These are phyloP conservation scores for Fistularia tabacaria DNA, from an alignment of 2,797 vertebrate genomes.

Conservation along the genomic window DNA sequence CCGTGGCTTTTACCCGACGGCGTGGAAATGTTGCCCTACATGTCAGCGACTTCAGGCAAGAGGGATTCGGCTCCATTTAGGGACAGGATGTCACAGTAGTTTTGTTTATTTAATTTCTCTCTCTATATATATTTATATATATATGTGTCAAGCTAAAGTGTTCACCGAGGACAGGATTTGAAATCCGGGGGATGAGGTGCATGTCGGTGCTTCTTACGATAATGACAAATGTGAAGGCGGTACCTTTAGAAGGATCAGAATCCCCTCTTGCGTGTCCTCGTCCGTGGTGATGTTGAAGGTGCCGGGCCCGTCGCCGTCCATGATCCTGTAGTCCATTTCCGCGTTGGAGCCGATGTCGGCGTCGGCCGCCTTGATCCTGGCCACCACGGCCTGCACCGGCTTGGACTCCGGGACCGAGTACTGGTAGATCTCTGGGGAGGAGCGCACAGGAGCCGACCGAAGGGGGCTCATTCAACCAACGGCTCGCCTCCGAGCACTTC, in stretches of 20 bases:
- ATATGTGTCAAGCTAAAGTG: too few species aligned
- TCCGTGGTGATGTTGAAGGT: conserved; percentile 90
- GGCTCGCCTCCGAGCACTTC: conserved; percentile 26
- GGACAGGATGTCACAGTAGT: too few species aligned
- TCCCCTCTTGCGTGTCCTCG: conserved; percentile 89
- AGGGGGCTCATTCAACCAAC: conserved; percentile 31
- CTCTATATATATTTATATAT: too few species aligned
- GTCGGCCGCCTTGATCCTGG: conserved; percentile 89
- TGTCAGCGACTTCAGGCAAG: conserved; percentile 5
- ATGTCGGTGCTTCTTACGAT: too few species aligned
- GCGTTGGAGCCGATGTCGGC: conserved; percentile 89
- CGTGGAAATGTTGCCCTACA: background rate
- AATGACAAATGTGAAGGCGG: background rate
- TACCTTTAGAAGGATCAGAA: conserved; percentile 90
- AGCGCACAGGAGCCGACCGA: conserved; percentile 24
- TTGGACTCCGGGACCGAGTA: conserved; percentile 89
- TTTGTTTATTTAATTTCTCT: too few species aligned
- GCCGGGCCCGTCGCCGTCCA: conserved; percentile 85
- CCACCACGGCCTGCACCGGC: conserved; percentile 85
- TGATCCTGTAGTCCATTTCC: conserved; percentile 94
- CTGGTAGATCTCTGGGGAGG: conserved; percentile 84
- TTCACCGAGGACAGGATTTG: too few species aligned
- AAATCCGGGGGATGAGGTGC: too few species aligned
- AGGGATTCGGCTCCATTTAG: background rate
- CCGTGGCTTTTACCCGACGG: background rate